Conservation (phyloP, 2,888 invertebrate species). For the Limnephilus auricula region DNA sequence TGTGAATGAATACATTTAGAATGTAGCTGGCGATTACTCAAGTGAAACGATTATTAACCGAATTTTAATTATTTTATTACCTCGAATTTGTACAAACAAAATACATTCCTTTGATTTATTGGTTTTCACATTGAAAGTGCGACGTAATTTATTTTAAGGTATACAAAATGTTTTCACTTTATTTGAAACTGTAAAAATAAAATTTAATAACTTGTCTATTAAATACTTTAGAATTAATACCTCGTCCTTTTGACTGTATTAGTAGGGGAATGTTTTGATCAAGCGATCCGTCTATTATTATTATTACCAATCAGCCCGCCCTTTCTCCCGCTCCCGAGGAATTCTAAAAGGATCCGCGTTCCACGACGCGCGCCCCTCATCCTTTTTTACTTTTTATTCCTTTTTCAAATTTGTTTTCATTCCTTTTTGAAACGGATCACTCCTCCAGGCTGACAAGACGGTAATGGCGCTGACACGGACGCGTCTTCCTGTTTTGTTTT, state of each 20-base stretch:
- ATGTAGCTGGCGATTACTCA: too few relatives aligned
- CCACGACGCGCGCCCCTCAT: slow-evolving; percentile 34
- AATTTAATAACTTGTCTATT: too few relatives aligned
- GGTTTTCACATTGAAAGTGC: too few relatives aligned
- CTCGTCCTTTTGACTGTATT: background rate
- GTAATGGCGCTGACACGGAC: slow-evolving; percentile 31
- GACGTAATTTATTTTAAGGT: too few relatives aligned
- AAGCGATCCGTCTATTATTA: slow-evolving; percentile 17
- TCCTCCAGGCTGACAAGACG: slow-evolving; percentile 15
- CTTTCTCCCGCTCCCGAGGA: slow-evolving; percentile 34
- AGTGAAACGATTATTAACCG: too few relatives aligned
- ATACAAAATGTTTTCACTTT: too few relatives aligned
- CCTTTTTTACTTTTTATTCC: slow-evolving; percentile 28
- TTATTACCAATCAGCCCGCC: slow-evolving; percentile 45
- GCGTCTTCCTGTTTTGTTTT: slow-evolving; percentile 24
- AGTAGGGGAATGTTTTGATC: background rate
- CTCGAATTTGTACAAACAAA: too few relatives aligned
- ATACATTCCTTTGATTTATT: too few relatives aligned
- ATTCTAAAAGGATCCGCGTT: slow-evolving; percentile 57
- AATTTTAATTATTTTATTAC: too few relatives aligned
- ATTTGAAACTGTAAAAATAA: too few relatives aligned
- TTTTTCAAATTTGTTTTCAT: slow-evolving; percentile 40
- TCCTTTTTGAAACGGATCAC: slow-evolving; percentile 47
- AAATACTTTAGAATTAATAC: too few relatives aligned
- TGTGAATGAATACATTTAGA: too few relatives aligned